These are phyloP conservation scores for zebrafish (Danio rerio) DNA, from an alignment of 2,113 vertebrate genomes.

Conservation along the genomic window DNA sequence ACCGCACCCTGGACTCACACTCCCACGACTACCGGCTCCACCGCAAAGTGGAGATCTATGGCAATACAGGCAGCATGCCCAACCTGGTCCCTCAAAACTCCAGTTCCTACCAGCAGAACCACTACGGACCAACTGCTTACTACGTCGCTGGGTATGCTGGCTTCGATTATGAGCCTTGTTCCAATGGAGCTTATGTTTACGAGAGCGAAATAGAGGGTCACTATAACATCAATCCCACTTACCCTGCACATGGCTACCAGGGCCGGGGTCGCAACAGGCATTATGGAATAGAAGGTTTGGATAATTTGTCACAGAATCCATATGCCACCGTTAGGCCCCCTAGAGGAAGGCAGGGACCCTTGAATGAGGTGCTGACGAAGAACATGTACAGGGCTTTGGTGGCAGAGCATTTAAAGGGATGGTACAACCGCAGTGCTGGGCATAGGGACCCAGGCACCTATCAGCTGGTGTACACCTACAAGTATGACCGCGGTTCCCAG, in stretches of 20 bases:
- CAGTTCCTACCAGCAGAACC: conserved; percentile 75
- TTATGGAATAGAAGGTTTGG: conserved; percentile 82
- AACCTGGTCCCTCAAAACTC: conserved; percentile 88
- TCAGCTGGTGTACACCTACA: conserved; percentile 78
- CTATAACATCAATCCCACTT: conserved; percentile 92
- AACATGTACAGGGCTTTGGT: conserved; percentile 96
- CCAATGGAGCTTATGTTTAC: conserved; percentile 81
- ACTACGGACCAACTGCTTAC: conserved; percentile 83
- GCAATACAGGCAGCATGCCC: conserved; percentile 93
- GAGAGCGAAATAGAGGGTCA: conserved; percentile 93
- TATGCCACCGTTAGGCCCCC: conserved; percentile 91
- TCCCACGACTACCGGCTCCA: conserved; percentile 80
- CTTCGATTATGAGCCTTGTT: conserved; percentile 81
- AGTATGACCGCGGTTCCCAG: conserved; percentile 86
- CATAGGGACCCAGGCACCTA: conserved; percentile 75
- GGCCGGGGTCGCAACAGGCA: conserved; percentile 85
- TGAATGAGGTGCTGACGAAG: conserved; percentile 88
- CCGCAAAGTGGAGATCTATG: conserved; percentile 83
- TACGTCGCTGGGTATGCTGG: conserved; percentile 82
- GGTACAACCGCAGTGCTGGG: conserved; percentile 91
- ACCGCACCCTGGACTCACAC: conserved; percentile 80
- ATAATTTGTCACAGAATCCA: conserved; percentile 86
- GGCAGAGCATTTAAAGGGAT: conserved; percentile 92
- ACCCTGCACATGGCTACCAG: conserved; percentile 82
- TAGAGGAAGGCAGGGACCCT: conserved; percentile 80